phyloP scores from a whole-genome alignment of 2,797 vertebrate species.

The Spheniscus humboldti region DNA sequence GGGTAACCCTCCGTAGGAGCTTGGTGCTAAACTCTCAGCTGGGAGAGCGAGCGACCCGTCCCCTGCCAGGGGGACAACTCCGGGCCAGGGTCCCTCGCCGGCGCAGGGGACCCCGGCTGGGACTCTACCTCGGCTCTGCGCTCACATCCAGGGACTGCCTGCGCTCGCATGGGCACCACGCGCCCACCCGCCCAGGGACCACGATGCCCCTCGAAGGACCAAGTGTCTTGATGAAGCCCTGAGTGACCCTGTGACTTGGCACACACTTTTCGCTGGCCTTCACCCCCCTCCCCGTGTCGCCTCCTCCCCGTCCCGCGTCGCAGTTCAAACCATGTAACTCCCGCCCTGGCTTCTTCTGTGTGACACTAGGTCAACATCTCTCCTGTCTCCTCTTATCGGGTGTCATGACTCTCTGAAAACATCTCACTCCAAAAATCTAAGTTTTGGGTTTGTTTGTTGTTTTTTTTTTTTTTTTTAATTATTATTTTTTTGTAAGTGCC shows the following conservation, averaged over 20 bases:
- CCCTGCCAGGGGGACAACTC: neutral
- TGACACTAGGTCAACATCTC: conserved; percentile 42
- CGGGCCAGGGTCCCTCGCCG: neutral
- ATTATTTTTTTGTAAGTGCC: conserved; percentile 84
- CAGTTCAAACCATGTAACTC: neutral
- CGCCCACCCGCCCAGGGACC: neutral
- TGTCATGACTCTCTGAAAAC: conserved; percentile 68
- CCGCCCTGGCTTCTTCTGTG: conserved; percentile 22
- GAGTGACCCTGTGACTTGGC: neutral
- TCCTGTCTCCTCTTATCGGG: conserved; percentile 36
- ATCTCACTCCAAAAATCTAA: conserved; percentile 82
- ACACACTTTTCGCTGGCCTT: conserved; percentile 8
- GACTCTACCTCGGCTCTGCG: conserved; percentile 18
- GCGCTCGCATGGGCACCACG: neutral
- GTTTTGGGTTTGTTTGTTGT: conserved; percentile 68
- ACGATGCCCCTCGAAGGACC: neutral
- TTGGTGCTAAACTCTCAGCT: conserved; percentile 60
- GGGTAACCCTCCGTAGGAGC: neutral
- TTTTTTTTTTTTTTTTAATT: neutral
- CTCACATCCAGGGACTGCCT: neutral
- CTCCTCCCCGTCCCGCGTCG: neutral
- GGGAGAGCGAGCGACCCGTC: neutral
- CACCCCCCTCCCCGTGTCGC: neutral
- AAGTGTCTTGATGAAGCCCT: conserved; percentile 34
- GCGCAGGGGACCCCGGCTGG: neutral